Evolutionary conservation across 2,797 vertebrate species (phyloP).

Genomic region (Parotocinclus haroldoi): DNA sequence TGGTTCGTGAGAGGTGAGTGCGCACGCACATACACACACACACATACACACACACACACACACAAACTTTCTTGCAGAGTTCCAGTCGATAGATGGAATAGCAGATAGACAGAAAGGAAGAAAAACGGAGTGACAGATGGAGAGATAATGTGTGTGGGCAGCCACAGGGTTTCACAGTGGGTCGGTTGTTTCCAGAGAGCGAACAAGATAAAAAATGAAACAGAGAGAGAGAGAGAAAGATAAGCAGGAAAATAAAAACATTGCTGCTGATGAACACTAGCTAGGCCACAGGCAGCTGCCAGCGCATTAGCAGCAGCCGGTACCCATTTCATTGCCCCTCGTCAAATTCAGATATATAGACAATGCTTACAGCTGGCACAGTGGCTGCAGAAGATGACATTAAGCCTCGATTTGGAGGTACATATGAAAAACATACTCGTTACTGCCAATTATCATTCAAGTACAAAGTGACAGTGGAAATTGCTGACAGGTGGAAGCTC

Average conservation of each 20-base stretch:
- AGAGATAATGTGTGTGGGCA: constrained; percentile 52
- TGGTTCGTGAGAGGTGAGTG: constrained; percentile 37
- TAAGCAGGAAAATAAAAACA: constrained; percentile 8
- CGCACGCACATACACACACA: constrained; percentile 15
- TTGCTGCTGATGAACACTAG: background rate
- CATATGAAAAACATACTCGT: too few species aligned
- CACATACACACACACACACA: constrained; percentile 31
- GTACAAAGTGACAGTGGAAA: too few species aligned
- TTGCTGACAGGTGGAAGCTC: too few species aligned
- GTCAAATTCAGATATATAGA: constrained; percentile 20
- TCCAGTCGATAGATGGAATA: constrained; percentile 40
- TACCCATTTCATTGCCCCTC: background rate
- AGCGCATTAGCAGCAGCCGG: constrained; percentile 4
- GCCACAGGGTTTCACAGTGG: constrained; percentile 40
- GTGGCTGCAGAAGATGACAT: constrained; percentile 3
- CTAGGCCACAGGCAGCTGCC: constrained; percentile 18
- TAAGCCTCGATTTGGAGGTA: background rate
- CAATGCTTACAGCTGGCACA: background rate
- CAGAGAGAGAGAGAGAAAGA: constrained; percentile 27
- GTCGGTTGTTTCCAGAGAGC: constrained; percentile 41
- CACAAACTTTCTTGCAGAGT: constrained; percentile 29
- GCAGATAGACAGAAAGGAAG: constrained; percentile 50
- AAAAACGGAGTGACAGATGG: constrained; percentile 50
- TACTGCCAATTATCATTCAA: too few species aligned
- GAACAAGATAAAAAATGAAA: too few species aligned